Evolutionary conservation across 2,888 invertebrate genomes (phyloP), one percentile per base, ranked within the genome.

Genomic region (Lasioglossum leucozonium): DNA sequence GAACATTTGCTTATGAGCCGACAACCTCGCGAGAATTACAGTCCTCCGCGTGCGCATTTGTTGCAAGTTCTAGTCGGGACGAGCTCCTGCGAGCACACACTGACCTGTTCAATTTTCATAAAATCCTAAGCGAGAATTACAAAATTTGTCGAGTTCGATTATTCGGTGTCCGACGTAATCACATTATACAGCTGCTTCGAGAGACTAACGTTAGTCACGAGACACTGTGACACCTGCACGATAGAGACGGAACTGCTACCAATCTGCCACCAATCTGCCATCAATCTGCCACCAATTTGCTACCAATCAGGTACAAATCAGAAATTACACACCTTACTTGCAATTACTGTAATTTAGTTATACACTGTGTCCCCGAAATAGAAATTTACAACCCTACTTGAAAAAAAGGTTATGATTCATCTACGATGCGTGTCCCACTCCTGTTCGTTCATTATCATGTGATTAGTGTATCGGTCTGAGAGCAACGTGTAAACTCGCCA

Each of bases 1-100:
- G 51, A 55, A 73, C 73, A 55, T 55, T 22, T 13, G 51, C 67
- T n/a, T 16, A 16, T 16, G 30, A 47, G 13, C 10, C 47, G 16
- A 44, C 44, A 44, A 6, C 22, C 34, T n/a, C 47, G 30, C 42
- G 76, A 37, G 76, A 34, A 67, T 67, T 76, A 67, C 10, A 47
- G 47, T 67, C 16, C 76, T 44, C 58, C 13, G n/a, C 22, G 22
- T 22, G 37, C 37, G 37, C 22, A 47, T 47, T 73, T 13, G n/a
- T 73, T 16, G 51, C 13, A 8, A n/a, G 34, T 47, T 22, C n/a
- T 51, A 71, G 2, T n/a, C 34, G 11, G 34, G 16, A 44, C 18
- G 30, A 37, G 13, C 10, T 8, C 16, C 16, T 44, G 44, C n/a
- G 51, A 51, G 22, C 22, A 18, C 18, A 47, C 47, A 4, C 18